Percentiles rank a stretch among this genome's conserved stretches.
These are phyloP conservation scores for Cheilosia vulpina DNA, from an alignment of 2,888 invertebrate genomes.

Conservation along the genomic window DNA sequence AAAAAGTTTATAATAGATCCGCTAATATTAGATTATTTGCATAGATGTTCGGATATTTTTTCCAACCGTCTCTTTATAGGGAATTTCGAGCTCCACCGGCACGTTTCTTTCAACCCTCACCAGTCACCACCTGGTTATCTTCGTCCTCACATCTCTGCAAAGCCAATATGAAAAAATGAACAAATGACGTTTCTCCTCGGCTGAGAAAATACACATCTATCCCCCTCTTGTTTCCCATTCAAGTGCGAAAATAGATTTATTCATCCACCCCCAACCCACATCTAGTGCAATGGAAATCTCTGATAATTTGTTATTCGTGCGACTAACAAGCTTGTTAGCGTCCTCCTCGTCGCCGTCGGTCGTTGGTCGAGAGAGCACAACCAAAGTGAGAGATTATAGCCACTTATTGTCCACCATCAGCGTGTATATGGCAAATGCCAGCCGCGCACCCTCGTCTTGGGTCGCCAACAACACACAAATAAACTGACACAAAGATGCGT, in stretches of 20 bases:
- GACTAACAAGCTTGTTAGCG: conserved; percentile 47
- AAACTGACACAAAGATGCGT: conserved; percentile 58
- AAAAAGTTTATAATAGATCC: conserved; percentile 10
- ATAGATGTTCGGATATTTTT: conserved; percentile 39
- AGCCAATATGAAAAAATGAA: conserved; percentile 11
- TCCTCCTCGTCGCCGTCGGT: neutral
- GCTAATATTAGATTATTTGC: conserved; percentile 52
- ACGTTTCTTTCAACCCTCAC: neutral
- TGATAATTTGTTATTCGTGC: conserved; percentile 47
- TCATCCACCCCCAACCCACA: neutral
- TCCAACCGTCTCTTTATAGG: conserved; percentile 24
- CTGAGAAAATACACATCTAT: conserved; percentile 10
- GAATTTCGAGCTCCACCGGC: conserved; percentile 9
- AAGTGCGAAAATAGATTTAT: conserved; percentile 65
- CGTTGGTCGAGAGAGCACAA: conserved; percentile 19
- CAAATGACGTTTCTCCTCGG: conserved; percentile 34
- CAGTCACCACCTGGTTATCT: conserved; percentile 35
- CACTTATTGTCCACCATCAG: conserved; percentile 52
- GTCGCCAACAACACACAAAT: conserved; percentile 38
- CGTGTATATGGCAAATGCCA: neutral
- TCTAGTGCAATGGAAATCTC: conserved; percentile 42
- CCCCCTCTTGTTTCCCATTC: conserved; percentile 14
- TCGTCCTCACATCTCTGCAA: conserved; percentile 28
- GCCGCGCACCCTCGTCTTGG: conserved; percentile 33
- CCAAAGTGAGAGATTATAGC: conserved; percentile 62